Conservation (phyloP, 2,113 vertebrate genomes). For the Glareola pratincola region DNA sequence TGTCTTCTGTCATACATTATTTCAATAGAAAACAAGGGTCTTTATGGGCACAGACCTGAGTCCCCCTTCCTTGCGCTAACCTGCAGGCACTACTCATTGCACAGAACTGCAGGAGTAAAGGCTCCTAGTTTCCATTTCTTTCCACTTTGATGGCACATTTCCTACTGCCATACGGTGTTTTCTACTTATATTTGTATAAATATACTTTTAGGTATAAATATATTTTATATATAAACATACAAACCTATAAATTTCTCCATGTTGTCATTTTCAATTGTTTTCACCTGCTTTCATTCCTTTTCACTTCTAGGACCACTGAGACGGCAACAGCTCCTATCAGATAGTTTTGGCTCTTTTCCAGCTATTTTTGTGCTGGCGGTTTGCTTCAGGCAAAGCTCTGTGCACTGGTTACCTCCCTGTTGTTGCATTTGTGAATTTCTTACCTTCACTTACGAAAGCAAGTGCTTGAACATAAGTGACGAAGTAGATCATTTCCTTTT, state of each 20-base stretch:
- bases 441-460: neutral
- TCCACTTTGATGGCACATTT: neutral
- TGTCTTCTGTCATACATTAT: slow-evolving; percentile 16
- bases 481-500: neutral
- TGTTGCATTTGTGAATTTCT: neutral
- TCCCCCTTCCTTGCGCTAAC: neutral
- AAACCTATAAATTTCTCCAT: neutral
- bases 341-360: neutral
- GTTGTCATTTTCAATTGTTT: neutral
- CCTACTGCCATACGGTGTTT: neutral
- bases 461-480: neutral
- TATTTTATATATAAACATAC: neutral
- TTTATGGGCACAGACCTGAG: neutral
- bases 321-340: neutral
- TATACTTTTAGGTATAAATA: neutral
- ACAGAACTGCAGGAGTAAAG: neutral
- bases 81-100: neutral
- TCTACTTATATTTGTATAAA: neutral
- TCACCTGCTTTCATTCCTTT: neutral
- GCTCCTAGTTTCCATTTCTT: neutral
- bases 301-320: neutral
- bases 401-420: neutral
- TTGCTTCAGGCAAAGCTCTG: neutral
- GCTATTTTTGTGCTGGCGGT: neutral
- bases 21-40: neutral